Evolutionary conservation across 2,888 invertebrate species (phyloP), one percentile per base, ranked within the genome.

Genomic region (Philonicus albiceps): DNA sequence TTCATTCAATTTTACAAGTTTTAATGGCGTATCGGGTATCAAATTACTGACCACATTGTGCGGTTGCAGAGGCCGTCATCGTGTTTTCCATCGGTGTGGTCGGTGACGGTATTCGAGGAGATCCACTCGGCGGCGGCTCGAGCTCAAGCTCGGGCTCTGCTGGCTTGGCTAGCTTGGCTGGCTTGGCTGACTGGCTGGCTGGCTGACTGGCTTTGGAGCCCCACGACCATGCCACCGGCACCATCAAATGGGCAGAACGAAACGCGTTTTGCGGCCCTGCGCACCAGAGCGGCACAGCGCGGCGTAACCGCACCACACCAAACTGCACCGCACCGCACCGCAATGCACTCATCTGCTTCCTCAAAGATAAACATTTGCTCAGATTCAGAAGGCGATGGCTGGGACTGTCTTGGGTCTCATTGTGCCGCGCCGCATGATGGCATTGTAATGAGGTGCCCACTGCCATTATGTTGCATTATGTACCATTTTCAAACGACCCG

Each of bases 21-120:
- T 89, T 89, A 89, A 89, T 89, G 89, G 89, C 89, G 89, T 89
- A 89, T 89, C 89, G 88, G 89, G 88, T 89, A 90, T 90, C 89
- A 89, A 89, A 88, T 90, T 90, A 73, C 87, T 86, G 76, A 86
- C 87, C 87, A 86, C 86, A 88, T 87, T 88, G 87, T 88, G 88
- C 85, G 83, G 87, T 86, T 88, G 75, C 86, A 78, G 83, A 85
- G 87, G 80, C 88, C 86, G 87, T 88, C 83, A 86, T 87, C 86
- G 86, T 86, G 73, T 86, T 83, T 73, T 78, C 74, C 73, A 19
- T 86, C 86, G 80, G 86, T 87, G 87, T 86, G 86, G 87, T 86
- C 87, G 87, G 85, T 34, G 74, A 49, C 75, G 85, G 75, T 34
- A 84, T 84, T 84, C 84, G 84, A 84, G 81, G 84, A 84, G 84